Conservation (phyloP, 2,113 vertebrate species). For the Balaenoptera acutorostrata region DNA sequence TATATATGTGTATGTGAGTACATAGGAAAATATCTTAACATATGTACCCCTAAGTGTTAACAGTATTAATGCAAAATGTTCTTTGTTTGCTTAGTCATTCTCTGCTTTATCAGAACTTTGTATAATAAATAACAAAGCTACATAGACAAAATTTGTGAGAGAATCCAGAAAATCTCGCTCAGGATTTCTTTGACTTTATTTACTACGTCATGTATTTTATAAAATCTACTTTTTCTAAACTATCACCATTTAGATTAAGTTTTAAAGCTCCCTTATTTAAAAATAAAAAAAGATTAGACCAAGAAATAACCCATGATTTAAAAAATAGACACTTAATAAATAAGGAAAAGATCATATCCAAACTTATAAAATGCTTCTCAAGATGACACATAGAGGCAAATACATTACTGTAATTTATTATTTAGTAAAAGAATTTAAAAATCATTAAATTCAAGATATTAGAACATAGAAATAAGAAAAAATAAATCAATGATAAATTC, state of each 20-base stretch:
- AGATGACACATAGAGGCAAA: background rate
- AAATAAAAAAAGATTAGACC: background rate
- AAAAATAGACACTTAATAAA: background rate
- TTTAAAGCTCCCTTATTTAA: background rate
- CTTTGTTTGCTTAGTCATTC: background rate
- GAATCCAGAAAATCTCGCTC: background rate
- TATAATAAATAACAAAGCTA: background rate
- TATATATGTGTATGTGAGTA: background rate
- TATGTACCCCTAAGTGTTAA: background rate
- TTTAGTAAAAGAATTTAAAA: slow-evolving; percentile 16
- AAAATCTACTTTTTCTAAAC: background rate
- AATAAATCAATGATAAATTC: background rate
- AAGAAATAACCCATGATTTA: background rate
- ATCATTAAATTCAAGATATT: background rate
- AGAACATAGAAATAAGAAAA: background rate
- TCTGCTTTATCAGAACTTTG: background rate
- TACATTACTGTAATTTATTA: background rate
- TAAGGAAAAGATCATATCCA: background rate
- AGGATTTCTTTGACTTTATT: slow-evolving; percentile 8
- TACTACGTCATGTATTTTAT: background rate
- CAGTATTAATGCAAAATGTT: background rate
- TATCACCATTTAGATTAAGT: background rate
- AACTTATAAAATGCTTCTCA: background rate
- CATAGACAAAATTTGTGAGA: background rate
- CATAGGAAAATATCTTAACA: background rate